Evolutionary conservation across 2,888 invertebrate genomes (phyloP).

Genomic region (Platerodrilus igneus): DNA sequence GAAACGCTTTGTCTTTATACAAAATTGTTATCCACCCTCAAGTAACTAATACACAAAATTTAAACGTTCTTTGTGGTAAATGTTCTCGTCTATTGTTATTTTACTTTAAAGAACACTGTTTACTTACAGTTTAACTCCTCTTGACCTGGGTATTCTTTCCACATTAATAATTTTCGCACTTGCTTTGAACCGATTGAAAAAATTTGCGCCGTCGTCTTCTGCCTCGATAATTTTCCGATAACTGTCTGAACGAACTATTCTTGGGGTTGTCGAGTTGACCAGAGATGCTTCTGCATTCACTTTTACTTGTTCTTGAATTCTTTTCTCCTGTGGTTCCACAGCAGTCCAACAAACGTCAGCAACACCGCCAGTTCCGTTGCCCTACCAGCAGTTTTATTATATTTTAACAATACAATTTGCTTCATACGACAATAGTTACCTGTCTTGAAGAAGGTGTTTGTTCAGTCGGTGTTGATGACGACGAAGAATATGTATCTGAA

Average conservation of each 20-base stretch:
- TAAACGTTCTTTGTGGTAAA: too few species aligned
- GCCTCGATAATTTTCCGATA: constrained; percentile 47
- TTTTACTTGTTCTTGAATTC: constrained; percentile 13
- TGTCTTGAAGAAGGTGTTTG: constrained; percentile 45
- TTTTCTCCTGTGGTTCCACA: constrained; percentile 38
- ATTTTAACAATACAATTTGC: constrained; percentile 42
- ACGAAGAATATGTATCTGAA: constrained; percentile 61
- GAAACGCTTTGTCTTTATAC: too few species aligned
- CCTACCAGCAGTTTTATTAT: constrained; percentile 46
- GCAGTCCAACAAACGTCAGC: constrained; percentile 53
- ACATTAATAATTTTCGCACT: constrained; percentile 45
- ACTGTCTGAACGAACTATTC: constrained; percentile 53
- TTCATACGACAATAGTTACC: constrained; percentile 40
- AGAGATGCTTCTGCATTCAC: constrained; percentile 22
- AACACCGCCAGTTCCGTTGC: constrained; percentile 50
- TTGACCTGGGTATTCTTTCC: constrained; percentile 43
- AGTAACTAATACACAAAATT: too few species aligned
- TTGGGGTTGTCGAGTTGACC: constrained; percentile 36
- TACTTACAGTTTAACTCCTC: constrained; percentile 44
- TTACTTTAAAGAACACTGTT: constrained; percentile 3
- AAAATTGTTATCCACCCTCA: too few species aligned
- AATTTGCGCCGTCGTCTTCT: constrained; percentile 38
- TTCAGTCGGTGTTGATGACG: constrained; percentile 40
- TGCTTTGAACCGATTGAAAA: constrained; percentile 45
- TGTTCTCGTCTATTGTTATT: too few species aligned